Conservation (phyloP, 2,113 vertebrate species). For the Chlorodrepanis virens region DNA sequence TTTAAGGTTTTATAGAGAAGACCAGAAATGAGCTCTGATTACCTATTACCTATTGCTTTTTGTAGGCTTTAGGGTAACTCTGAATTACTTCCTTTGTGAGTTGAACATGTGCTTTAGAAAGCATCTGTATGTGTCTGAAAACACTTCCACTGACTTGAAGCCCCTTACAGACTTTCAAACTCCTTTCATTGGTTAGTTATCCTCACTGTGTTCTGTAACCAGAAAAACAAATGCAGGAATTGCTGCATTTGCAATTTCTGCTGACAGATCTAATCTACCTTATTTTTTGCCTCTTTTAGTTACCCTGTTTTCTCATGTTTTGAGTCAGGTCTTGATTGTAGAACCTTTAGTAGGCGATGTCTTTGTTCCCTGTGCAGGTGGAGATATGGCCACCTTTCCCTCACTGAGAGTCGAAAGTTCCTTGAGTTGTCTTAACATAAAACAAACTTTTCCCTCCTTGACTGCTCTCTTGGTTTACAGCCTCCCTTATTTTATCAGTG, state of each 20-base stretch:
- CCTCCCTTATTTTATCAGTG: neutral
- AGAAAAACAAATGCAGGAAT: neutral
- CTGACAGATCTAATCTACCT: neutral
- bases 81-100: neutral
- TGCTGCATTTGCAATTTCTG: neutral
- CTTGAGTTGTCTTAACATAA: neutral
- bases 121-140: rapidly evolving
- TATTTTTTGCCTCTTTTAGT: neutral
- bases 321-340: neutral
- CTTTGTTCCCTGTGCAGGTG: neutral
- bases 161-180: neutral
- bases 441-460: neutral
- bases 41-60: neutral
- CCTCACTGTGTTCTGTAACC: rapidly evolving
- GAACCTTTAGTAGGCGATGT: neutral
- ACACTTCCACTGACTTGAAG: neutral
- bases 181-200: neutral
- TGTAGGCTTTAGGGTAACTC: neutral
- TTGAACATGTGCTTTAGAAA: neutral
- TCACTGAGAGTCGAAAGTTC: neutral
- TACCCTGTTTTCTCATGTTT: neutral
- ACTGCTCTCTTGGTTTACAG: neutral
- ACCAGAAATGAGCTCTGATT: neutral
- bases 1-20: neutral
- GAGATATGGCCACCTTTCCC: neutral